These are phyloP conservation scores for Lamprotornis superbus DNA, from an alignment of 2,113 vertebrate genomes.

Conservation along the genomic window DNA sequence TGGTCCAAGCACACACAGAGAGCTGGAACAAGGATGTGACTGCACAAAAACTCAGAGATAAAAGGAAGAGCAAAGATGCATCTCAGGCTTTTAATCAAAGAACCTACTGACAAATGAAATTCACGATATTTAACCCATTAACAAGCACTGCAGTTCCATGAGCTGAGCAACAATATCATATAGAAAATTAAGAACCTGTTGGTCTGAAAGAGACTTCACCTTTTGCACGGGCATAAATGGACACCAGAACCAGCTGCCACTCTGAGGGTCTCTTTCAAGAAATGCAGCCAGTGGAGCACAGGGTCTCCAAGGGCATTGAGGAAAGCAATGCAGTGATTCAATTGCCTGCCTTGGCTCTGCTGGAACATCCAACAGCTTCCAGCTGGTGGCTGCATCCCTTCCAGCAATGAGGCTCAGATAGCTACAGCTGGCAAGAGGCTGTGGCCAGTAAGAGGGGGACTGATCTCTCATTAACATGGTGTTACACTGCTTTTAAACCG, in stretches of 20 bases:
- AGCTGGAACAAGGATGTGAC: slow-evolving; percentile 12
- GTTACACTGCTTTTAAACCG: background rate
- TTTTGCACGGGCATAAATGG: fast-evolving
- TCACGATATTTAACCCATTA: background rate
- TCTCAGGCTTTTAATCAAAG: slow-evolving; percentile 24
- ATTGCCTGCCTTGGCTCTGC: fast-evolving
- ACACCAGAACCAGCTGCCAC: background rate
- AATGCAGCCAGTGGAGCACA: fast-evolving
- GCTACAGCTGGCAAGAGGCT: background rate
- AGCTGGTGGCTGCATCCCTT: background rate
- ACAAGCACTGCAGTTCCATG: background rate
- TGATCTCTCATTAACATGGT: background rate
- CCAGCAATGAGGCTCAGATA: background rate
- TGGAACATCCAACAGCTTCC: background rate
- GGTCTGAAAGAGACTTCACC: background rate
- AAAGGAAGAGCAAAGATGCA: slow-evolving; percentile 34
- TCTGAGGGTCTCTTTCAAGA: background rate
- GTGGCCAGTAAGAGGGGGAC: background rate
- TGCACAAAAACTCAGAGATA: slow-evolving; percentile 31
- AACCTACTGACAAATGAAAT: background rate
- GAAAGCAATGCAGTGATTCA: background rate
- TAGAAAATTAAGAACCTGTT: background rate
- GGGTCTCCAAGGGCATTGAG: fast-evolving
- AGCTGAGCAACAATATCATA: background rate
- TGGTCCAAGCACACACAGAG: slow-evolving; percentile 27